phyloP scores from a whole-genome alignment of 2,797 vertebrate species.

The Aythya fuligula region DNA sequence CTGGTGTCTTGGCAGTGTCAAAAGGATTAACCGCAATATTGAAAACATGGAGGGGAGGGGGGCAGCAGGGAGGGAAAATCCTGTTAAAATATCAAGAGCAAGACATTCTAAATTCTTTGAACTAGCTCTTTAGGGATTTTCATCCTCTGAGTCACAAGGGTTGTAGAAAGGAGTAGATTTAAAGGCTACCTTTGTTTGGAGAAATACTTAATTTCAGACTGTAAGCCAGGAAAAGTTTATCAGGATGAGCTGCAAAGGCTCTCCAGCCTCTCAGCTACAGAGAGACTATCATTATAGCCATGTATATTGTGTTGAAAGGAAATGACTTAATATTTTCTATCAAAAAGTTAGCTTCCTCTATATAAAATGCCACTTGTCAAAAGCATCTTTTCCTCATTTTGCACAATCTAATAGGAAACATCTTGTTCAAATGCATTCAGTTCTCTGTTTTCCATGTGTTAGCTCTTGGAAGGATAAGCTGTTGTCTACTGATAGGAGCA shows the following conservation, averaged over 20 bases:
- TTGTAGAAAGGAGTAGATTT: neutral
- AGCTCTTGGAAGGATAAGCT: conserved; percentile 20
- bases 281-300: neutral
- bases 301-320: conserved; percentile 15
- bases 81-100: neutral
- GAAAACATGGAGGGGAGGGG: neutral
- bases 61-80: neutral
- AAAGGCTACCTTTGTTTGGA: neutral
- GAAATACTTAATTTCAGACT: neutral
- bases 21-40: neutral
- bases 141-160: neutral
- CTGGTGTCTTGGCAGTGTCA: neutral
- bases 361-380: conserved; percentile 13
- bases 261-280: neutral
- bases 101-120: neutral
- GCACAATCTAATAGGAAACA: conserved; percentile 44
- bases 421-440: neutral
- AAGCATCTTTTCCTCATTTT: conserved; percentile 20
- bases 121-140: neutral
- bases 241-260: neutral
- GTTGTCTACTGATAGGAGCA: neutral
- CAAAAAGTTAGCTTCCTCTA: conserved; percentile 6
- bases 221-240: neutral
- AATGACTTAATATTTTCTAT: conserved; percentile 51
- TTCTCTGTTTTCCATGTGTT: neutral